phyloP scores from a whole-genome alignment of 2,113 vertebrate genomes.

The Tichodroma muraria region DNA sequence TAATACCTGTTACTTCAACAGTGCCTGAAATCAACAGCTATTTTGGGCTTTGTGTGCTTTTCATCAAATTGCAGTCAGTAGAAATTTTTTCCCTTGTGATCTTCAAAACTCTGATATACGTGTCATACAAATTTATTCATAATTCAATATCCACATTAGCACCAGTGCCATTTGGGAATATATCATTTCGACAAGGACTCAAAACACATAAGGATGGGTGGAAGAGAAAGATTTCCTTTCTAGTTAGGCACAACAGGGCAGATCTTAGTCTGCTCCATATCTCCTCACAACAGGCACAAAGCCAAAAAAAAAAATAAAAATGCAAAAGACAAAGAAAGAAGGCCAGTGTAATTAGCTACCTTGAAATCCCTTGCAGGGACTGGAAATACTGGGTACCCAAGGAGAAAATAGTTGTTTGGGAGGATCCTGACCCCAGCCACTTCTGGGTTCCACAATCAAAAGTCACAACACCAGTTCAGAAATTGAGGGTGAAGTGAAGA shows the following conservation, averaged over 20 bases:
- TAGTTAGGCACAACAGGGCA: constrained; percentile 1
- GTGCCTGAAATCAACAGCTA: not conserved
- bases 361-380: not conserved
- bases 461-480: not conserved
- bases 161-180: not conserved
- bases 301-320: not conserved
- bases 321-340: not conserved
- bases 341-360: not conserved
- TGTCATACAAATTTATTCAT: constrained; percentile 49
- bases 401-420: not conserved
- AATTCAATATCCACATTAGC: constrained; percentile 44
- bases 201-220: not conserved
- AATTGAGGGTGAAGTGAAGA: not conserved
- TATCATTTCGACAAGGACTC: not conserved
- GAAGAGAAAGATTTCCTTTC: constrained; percentile 20
- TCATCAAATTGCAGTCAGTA: not conserved
- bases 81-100: constrained; percentile 7
- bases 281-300: not conserved
- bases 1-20: not conserved
- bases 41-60: not conserved
- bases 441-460: not conserved
- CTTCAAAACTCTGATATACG: not conserved
- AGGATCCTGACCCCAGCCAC: not conserved
- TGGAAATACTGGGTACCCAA: not conserved
- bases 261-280: not conserved